Percentiles rank a stretch among this genome's conserved stretches.
Evolutionary conservation across 2,113 vertebrate genomes (phyloP).

Genomic region (Macquaria australasica): DNA sequence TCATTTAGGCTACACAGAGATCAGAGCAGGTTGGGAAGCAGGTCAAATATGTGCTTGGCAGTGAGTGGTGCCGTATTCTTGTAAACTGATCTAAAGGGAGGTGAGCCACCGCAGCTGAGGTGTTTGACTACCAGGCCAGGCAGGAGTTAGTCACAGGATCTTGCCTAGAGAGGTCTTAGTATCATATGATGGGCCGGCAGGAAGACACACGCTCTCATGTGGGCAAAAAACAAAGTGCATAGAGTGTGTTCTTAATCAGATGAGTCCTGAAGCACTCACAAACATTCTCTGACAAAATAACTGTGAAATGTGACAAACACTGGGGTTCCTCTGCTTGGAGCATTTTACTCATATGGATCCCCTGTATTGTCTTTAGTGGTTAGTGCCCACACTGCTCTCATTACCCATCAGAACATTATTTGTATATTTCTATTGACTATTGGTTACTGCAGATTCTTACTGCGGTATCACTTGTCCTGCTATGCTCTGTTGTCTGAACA

Average conservation of each 20-base stretch:
- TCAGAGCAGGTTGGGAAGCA: slow-evolving; percentile 21
- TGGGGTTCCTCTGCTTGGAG: background rate
- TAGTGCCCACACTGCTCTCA: background rate
- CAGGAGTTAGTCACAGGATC: slow-evolving; percentile 72
- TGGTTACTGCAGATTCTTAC: background rate
- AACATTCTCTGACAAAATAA: slow-evolving; percentile 28
- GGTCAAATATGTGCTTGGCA: slow-evolving; percentile 4
- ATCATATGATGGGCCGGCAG: slow-evolving; percentile 67
- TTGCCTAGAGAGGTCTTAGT: slow-evolving; percentile 51
- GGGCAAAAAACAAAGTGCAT: slow-evolving; percentile 14
- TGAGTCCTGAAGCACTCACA: slow-evolving; percentile 25
- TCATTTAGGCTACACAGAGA: slow-evolving; percentile 1
- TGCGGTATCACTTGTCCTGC: background rate
- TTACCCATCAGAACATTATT: background rate
- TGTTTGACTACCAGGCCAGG: slow-evolving; percentile 23
- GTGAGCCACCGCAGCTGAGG: slow-evolving; percentile 24
- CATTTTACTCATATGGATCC: background rate
- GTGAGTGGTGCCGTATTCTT: background rate
- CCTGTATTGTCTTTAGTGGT: background rate
- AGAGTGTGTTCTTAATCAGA: slow-evolving; percentile 54
- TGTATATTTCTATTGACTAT: background rate
- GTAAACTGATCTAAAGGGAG: slow-evolving; percentile 38
- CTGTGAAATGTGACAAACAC: background rate
- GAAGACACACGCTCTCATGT: slow-evolving; percentile 48
- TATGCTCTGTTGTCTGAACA: background rate